These are phyloP conservation scores for Acrobeloides nanus DNA, from an alignment of 2,888 invertebrate genomes.

Conservation along the genomic window DNA sequence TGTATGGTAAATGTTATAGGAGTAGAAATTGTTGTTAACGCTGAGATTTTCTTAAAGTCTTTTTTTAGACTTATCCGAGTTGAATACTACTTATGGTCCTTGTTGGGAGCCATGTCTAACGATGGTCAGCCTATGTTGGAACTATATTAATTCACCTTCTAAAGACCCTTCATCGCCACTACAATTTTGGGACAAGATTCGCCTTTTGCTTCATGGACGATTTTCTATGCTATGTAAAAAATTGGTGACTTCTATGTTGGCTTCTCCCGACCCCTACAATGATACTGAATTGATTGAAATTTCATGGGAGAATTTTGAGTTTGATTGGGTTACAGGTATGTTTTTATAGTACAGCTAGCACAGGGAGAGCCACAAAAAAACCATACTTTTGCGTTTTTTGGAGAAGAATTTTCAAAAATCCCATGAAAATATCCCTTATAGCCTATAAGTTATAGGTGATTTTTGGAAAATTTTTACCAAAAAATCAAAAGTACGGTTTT, in stretches of 20 bases:
- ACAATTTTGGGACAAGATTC: slow-evolving; percentile 71
- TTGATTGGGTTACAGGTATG: slow-evolving; percentile 88
- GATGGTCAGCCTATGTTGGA: slow-evolving; percentile 51
- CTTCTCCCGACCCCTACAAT: slow-evolving; percentile 85
- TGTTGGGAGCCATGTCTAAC: slow-evolving; percentile 97
- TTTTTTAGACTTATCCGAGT: slow-evolving; percentile 58
- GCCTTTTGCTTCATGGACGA: slow-evolving; percentile 78
- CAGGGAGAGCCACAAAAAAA: slow-evolving; percentile 2
- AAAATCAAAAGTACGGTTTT: too few relatives aligned
- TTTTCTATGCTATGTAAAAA: slow-evolving; percentile 78
- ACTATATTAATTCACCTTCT: slow-evolving; percentile 61
- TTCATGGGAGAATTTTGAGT: slow-evolving; percentile 81
- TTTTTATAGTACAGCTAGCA: slow-evolving; percentile 1
- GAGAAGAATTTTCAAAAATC: slow-evolving; percentile 2
- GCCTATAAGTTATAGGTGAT: too few relatives aligned
- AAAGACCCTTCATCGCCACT: slow-evolving; percentile 84
- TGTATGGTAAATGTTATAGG: too few relatives aligned
- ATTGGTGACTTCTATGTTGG: slow-evolving; percentile 76
- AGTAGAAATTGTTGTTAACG: too few relatives aligned
- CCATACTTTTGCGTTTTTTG: neutral
- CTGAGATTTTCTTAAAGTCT: slow-evolving; percentile 4
- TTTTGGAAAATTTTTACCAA: too few relatives aligned
- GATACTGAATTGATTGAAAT: slow-evolving; percentile 98
- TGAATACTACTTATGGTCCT: slow-evolving; percentile 89
- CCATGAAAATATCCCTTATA: too few relatives aligned